Conservation (phyloP, 2,797 vertebrate genomes). For the Melanogrammus aeglefinus region DNA sequence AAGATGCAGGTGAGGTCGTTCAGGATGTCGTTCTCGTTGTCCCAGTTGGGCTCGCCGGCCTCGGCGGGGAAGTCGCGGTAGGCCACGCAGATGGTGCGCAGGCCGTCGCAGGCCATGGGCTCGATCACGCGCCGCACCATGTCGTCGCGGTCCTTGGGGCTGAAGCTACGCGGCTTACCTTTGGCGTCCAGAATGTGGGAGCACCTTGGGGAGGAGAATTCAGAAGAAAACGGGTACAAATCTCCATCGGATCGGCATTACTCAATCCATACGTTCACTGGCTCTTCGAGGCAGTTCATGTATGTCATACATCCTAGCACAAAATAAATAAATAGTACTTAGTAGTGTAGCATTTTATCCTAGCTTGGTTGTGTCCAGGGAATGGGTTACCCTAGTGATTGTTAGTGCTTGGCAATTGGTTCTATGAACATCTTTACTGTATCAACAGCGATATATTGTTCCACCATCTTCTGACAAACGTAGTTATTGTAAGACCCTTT, state of each 20-base stretch:
- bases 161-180: slow-evolving; percentile 80
- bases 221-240: not conserved
- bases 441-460: no score
- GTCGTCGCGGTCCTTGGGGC: slow-evolving; percentile 87
- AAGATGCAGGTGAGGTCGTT: slow-evolving; percentile 86
- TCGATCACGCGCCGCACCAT: slow-evolving; percentile 94
- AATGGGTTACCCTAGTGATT: no score
- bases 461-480: no score
- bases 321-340: no score
- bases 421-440: no score
- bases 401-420: no score
- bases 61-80: slow-evolving; percentile 84
- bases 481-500: no score
- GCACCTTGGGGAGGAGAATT: slow-evolving; percentile 72
- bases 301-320: no score
- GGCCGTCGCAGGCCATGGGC: slow-evolving; percentile 93
- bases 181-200: slow-evolving; percentile 83
- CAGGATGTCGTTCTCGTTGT: slow-evolving; percentile 86
- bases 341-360: no score
- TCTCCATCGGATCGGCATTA: not conserved
- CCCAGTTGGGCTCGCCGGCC: slow-evolving; percentile 84
- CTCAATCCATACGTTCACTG: no score
- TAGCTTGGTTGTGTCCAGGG: no score
- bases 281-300: no score
- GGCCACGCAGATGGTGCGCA: slow-evolving; percentile 93